A percentile compares a stretch with the other conserved stretches of the same genome.
Evolutionary conservation across 2,888 invertebrate genomes (phyloP).

Genomic region (Hipparchia semele): DNA sequence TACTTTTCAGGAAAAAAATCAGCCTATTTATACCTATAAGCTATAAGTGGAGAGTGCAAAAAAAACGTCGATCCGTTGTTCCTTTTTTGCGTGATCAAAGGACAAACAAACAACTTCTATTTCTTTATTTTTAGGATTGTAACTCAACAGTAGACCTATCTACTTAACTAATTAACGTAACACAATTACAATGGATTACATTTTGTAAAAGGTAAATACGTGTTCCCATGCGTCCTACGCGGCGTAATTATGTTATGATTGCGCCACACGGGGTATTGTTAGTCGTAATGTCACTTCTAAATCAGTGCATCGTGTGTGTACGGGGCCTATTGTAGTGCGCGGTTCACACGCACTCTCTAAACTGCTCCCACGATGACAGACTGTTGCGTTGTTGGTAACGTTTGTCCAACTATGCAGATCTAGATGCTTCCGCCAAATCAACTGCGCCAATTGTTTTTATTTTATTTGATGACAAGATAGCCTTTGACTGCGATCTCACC

Average conservation of each 20-base stretch:
- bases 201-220: constrained; percentile 33
- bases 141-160: constrained; percentile 4
- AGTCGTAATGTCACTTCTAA: constrained; percentile 74
- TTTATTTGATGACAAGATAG: too few species aligned
- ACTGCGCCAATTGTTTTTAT: constrained; percentile 5
- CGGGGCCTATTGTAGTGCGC: constrained; percentile 65
- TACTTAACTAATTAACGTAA: constrained; percentile 33
- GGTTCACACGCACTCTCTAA: constrained; percentile 78
- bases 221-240: constrained; percentile 77
- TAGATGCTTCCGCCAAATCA: constrained; percentile 43
- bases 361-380: constrained; percentile 68
- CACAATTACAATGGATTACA: constrained; percentile 30
- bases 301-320: constrained; percentile 72
- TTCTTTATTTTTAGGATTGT: not conserved
- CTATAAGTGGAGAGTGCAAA: too few species aligned
- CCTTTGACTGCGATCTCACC: too few species aligned
- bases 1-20: too few species aligned
- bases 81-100: too few species aligned
- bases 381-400: constrained; percentile 41
- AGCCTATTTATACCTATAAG: too few species aligned
- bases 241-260: constrained; percentile 72
- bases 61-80: too few species aligned
- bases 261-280: constrained; percentile 68
- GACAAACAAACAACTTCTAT: too few species aligned
- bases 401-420: constrained; percentile 46